Conservation (phyloP, 2,797 vertebrate genomes). For the Champsocephalus gunnari region DNA sequence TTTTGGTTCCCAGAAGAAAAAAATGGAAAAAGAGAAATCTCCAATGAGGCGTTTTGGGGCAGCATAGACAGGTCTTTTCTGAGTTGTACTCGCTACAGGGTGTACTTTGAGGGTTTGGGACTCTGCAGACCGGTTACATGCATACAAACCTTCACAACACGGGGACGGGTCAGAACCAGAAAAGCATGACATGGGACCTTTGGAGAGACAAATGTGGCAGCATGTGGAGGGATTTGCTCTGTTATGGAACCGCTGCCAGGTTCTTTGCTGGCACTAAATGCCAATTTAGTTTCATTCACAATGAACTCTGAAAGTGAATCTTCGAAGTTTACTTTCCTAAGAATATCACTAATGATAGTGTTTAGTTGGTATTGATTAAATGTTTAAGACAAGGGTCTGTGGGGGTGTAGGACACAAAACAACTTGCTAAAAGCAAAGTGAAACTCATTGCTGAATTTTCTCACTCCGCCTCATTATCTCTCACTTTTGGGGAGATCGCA, state of each 20-base stretch:
- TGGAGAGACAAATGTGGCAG: slow-evolving; percentile 30
- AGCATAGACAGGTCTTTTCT: no score
- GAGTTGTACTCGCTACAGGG: no score
- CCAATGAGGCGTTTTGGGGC: no score
- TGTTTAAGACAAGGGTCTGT: background rate
- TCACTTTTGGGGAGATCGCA: slow-evolving; percentile 4
- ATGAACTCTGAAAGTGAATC: slow-evolving; percentile 10
- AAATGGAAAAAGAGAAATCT: no score
- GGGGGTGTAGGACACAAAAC: slow-evolving; percentile 3
- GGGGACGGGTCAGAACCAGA: no score
- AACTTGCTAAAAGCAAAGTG: slow-evolving; percentile 14
- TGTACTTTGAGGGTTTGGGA: no score
- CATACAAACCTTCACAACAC: no score
- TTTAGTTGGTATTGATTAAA: slow-evolving; percentile 6
- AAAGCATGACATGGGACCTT: background rate
- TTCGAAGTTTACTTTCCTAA: slow-evolving; percentile 5
- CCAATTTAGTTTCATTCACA: slow-evolving; percentile 15
- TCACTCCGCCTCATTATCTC: slow-evolving; percentile 21
- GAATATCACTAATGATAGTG: background rate
- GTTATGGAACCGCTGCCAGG: slow-evolving; percentile 1
- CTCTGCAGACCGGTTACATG: no score
- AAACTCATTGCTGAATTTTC: slow-evolving; percentile 13
- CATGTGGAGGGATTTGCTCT: slow-evolving; percentile 28
- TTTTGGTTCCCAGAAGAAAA: no score
- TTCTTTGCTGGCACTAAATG: background rate